These are phyloP conservation scores for Amiota communis DNA, from an alignment of 2,888 invertebrate genomes.

Conservation along the genomic window DNA sequence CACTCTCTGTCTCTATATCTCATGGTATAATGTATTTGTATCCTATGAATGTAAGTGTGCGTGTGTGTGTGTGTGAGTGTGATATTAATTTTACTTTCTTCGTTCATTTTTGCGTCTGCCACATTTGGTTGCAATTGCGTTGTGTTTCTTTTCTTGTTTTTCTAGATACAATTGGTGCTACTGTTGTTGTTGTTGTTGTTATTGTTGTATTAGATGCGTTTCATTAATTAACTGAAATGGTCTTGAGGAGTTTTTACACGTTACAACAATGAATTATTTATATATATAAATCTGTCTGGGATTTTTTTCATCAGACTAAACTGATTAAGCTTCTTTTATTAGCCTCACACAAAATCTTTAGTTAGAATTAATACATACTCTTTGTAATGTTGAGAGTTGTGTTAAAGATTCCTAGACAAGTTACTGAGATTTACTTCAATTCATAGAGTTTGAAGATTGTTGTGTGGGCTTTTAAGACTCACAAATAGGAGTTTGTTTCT, in stretches of 20 bases:
- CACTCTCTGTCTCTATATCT: too few relatives aligned
- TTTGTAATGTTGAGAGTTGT: too few relatives aligned
- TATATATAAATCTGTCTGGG: slow-evolving; percentile 64
- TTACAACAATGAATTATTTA: slow-evolving; percentile 71
- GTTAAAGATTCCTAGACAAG: too few relatives aligned
- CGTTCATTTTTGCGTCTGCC: background rate
- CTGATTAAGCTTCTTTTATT: background rate
- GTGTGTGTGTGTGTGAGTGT: slow-evolving; percentile 47
- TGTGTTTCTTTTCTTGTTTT: background rate
- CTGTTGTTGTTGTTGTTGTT: slow-evolving; percentile 12
- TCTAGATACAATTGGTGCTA: background rate
- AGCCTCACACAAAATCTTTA: too few relatives aligned
- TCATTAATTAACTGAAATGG: slow-evolving; percentile 69
- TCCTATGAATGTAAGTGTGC: background rate
- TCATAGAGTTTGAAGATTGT: too few relatives aligned
- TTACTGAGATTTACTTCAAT: too few relatives aligned
- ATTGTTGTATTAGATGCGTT: slow-evolving; percentile 51
- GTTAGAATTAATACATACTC: too few relatives aligned
- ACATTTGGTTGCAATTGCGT: background rate
- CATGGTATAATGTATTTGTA: too few relatives aligned
- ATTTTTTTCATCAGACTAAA: slow-evolving; percentile 42
- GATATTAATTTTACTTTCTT: slow-evolving; percentile 57
- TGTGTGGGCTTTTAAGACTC: too few relatives aligned
- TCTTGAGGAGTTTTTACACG: slow-evolving; percentile 66
- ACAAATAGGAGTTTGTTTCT: too few relatives aligned